phyloP scores from a whole-genome alignment of 2,797 vertebrate species.

The Clarias pachynema region DNA sequence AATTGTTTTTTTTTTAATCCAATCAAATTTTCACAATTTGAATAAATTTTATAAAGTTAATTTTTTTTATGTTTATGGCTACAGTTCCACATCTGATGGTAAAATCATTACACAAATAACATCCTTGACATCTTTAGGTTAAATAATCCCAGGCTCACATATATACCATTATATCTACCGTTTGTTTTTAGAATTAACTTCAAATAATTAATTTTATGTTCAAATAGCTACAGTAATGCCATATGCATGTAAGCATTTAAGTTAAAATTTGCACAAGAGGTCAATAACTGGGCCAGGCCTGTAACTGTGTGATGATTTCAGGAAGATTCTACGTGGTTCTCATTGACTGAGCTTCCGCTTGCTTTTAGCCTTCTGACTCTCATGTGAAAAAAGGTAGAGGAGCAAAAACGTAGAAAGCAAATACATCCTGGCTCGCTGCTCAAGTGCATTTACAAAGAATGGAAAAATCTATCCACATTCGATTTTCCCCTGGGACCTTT shows the following conservation, averaged over 20 bases:
- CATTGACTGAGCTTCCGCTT: background rate
- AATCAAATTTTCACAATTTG: background rate
- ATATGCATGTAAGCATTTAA: background rate
- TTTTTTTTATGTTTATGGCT: background rate
- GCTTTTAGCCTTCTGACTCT: background rate
- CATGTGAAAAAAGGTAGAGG: background rate
- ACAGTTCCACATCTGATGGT: background rate
- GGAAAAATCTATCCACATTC: constrained; percentile 13
- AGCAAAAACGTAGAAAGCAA: background rate
- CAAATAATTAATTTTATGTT: background rate
- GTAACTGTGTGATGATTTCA: background rate
- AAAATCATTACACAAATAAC: background rate
- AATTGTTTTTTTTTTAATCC: background rate
- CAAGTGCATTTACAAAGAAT: background rate
- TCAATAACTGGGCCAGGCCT: background rate
- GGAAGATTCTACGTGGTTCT: background rate
- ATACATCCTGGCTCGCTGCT: background rate
- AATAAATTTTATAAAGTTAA: background rate
- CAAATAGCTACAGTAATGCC: background rate
- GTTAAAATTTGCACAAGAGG: background rate
- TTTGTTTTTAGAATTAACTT: background rate
- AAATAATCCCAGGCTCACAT: background rate
- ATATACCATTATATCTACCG: no score
- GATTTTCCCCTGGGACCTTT: background rate
- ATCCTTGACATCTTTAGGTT: background rate